These are phyloP conservation scores for Sinopyrophorus schimmeli DNA, from an alignment of 2,888 invertebrate genomes.

Conservation along the genomic window DNA sequence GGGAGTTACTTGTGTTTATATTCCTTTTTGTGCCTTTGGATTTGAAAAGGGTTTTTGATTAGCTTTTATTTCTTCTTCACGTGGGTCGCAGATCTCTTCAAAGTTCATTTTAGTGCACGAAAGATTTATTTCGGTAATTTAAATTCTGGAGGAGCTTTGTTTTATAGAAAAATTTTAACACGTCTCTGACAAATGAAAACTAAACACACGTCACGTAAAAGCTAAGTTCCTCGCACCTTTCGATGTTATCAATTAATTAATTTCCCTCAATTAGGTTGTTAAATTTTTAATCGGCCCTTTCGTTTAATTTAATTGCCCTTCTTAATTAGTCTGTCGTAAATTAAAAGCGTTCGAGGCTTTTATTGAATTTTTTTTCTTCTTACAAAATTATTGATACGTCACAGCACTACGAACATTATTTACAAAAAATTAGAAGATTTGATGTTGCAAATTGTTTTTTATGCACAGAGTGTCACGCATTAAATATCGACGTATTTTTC, in stretches of 20 bases:
- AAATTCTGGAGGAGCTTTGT: slow-evolving; percentile 3
- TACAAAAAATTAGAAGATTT: no score
- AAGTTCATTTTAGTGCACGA: not conserved
- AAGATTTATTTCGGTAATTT: not conserved
- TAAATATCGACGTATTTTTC: not conserved
- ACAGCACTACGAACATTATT: slow-evolving; percentile 1
- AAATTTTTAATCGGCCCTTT: slow-evolving; percentile 4
- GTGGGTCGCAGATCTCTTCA: not conserved
- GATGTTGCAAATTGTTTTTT: not conserved
- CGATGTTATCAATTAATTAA: slow-evolving; percentile 13
- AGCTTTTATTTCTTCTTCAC: slow-evolving; percentile 2
- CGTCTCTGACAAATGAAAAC: not conserved
- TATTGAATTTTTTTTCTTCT: slow-evolving; percentile 10
- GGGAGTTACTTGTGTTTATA: not conserved
- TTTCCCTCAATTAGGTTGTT: slow-evolving; percentile 11
- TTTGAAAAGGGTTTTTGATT: slow-evolving; percentile 15
- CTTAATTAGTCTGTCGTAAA: slow-evolving; percentile 14
- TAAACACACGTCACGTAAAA: slow-evolving; percentile 3
- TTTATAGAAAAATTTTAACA: slow-evolving; percentile 8
- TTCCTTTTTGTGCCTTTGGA: slow-evolving; percentile 14
- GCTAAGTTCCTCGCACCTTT: slow-evolving; percentile 3
- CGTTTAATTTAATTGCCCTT: slow-evolving; percentile 17
- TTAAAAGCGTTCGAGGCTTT: slow-evolving; percentile 5
- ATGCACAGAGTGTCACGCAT: not conserved
- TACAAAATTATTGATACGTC: not conserved